Evolutionary conservation across 2,113 vertebrate genomes (phyloP), one percentile per base, ranked within the genome.

Genomic region (Hippopotamus amphibius): DNA sequence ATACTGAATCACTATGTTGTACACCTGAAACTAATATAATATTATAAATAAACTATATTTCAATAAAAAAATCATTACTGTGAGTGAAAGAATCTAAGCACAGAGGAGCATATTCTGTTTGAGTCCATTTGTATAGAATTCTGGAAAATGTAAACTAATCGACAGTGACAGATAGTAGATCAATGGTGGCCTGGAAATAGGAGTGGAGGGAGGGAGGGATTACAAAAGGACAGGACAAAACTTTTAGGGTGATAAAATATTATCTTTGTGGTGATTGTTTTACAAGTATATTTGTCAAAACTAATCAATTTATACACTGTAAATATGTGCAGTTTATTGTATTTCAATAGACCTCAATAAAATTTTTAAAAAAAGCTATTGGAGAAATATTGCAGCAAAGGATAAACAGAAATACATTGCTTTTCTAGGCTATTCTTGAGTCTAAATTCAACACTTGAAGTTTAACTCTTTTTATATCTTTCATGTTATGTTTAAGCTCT

Each of bases 111-210:
- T 26, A 53, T 77, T 76, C 11, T 82, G n/a, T 86, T 16, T 61
- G n/a, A 63, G 57, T 88, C 24, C 24, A 88, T 96, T 80, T 84
- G 92, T 84, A 71, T 55, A 81, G 57, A 88, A 92, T 84, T 88
- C n/a, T 63, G 57, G 43, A 69, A 84, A 92, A 80, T 43, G 5
- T 12, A 84, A 96, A 80, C 76, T 88, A 77, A 83, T 65, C 68
- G 79, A 28, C 37, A 79, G 76, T 92, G 77, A 91, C 33, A 88
- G 93, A 53, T 57, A 53, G 33, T 71, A 80, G 68, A 79, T 65
- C 9, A 53, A 2, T 72, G 21, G 6, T 72, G 96, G 21, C 26
- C 53, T 57, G 33, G 46, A 77, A 79, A 72, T 37, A 57, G 33
- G 55, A 30, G 33, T 66, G 55, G 28, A 92, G 22, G 50, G 11